Percentiles rank a stretch among this genome's conserved stretches.
Conservation (phyloP, 2,113 vertebrate species). For the Cardinalis cardinalis region DNA sequence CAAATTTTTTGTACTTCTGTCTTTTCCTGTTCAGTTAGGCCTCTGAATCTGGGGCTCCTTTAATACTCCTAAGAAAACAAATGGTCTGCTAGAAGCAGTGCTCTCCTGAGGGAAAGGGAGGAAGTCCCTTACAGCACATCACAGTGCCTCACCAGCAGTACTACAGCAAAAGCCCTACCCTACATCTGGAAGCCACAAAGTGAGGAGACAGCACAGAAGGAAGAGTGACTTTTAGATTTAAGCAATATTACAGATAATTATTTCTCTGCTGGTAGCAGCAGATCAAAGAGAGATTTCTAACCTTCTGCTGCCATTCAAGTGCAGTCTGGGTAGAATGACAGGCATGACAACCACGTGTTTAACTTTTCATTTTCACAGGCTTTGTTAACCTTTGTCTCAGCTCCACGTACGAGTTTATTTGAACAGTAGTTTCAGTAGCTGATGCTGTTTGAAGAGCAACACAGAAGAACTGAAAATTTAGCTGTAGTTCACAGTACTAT, state of each 20-base stretch:
- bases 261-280: background rate
- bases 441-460: background rate
- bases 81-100: background rate
- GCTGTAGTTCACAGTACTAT: background rate
- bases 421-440: background rate
- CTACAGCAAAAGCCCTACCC: background rate
- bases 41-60: background rate
- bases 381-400: background rate
- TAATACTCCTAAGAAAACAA: background rate
- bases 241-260: background rate
- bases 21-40: background rate
- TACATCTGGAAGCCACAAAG: background rate
- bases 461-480: background rate
- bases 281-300: background rate
- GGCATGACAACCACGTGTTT: rapidly evolving
- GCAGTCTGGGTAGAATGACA: background rate
- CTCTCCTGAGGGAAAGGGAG: background rate
- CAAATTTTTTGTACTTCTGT: background rate
- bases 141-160: background rate
- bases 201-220: background rate
- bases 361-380: background rate
- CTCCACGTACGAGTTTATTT: background rate
- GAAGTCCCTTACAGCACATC: background rate
- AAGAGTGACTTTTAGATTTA: background rate
- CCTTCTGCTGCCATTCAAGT: background rate